Percentiles rank a stretch among this genome's conserved stretches.
Evolutionary conservation across 1,140 invertebrate species (phyloP).

Genomic region (Bombus consobrinus): DNA sequence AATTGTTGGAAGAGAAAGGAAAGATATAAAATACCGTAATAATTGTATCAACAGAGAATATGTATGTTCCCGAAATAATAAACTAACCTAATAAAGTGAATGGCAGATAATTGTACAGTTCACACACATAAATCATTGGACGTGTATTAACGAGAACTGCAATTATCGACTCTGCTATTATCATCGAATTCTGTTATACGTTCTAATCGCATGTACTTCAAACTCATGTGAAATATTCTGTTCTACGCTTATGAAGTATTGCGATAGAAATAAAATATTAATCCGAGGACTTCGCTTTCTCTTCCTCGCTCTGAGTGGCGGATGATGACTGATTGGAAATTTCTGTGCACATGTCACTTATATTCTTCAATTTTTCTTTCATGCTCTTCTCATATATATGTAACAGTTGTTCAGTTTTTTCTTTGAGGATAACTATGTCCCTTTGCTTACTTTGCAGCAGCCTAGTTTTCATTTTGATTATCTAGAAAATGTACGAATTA

Average conservation of each 20-base stretch:
- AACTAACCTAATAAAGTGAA: background rate
- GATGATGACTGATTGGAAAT: accelerated
- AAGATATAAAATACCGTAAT: too few species aligned
- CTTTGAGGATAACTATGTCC: accelerated
- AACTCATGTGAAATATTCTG: background rate
- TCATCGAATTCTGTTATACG: background rate
- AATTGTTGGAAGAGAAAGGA: accelerated
- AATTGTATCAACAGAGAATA: too few species aligned
- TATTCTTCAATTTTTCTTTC: too few species aligned
- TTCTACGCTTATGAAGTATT: too few species aligned
- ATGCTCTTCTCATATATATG: too few species aligned
- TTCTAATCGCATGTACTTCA: background rate
- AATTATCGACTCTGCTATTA: background rate
- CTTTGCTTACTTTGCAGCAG: accelerated
- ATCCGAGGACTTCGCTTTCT: accelerated
- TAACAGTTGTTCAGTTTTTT: too few species aligned
- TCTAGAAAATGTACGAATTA: too few species aligned
- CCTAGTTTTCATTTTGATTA: accelerated
- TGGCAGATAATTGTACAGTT: background rate
- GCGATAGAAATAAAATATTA: too few species aligned
- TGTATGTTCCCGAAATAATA: background rate
- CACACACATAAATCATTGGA: background rate
- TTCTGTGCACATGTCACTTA: accelerated
- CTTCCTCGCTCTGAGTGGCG: accelerated
- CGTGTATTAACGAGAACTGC: background rate